Percentiles rank a stretch among this genome's conserved stretches.
These are phyloP conservation scores for Matsumurasca onukii DNA, from an alignment of 1,140 invertebrate genomes.

Conservation along the genomic window DNA sequence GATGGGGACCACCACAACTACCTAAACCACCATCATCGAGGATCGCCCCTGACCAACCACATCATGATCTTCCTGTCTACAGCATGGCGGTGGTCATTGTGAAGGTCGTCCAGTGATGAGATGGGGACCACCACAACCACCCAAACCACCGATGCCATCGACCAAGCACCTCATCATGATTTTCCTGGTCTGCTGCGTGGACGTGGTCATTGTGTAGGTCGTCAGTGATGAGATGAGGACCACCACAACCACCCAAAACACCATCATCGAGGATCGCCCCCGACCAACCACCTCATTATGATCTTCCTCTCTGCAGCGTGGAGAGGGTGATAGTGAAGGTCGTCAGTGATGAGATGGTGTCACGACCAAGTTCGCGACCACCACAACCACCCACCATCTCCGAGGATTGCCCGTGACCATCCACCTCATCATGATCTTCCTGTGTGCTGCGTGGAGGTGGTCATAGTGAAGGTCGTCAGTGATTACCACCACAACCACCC, in stretches of 20 bases:
- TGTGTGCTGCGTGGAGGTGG: conserved; percentile 41
- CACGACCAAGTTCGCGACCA: too few relatives aligned
- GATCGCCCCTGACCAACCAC: too few relatives aligned
- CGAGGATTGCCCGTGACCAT: conserved; percentile 41
- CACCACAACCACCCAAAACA: not conserved
- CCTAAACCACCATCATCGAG: not conserved
- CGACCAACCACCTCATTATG: conserved; percentile 38
- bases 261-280: too few relatives aligned
- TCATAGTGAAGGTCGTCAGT: conserved; percentile 39
- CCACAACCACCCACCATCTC: not conserved
- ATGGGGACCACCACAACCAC: conserved; percentile 16
- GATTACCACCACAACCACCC: not conserved
- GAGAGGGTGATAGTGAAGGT: conserved; percentile 41
- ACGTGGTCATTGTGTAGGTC: conserved; percentile 40
- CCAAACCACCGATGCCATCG: not conserved
- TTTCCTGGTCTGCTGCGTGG: conserved; percentile 41
- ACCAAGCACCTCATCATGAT: conserved; percentile 31
- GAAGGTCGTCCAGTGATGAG: conserved; percentile 35
- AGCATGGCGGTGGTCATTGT: conserved; percentile 40
- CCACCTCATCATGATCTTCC: conserved; percentile 39
- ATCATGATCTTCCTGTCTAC: conserved; percentile 39
- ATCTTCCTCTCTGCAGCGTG: conserved; percentile 41
- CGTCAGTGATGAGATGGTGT: conserved; percentile 27
- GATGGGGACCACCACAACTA: conserved; percentile 17
- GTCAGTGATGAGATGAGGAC: conserved; percentile 27